Evolutionary conservation across 2,888 invertebrate species (phyloP).

Genomic region (Mimachlamys varia): DNA sequence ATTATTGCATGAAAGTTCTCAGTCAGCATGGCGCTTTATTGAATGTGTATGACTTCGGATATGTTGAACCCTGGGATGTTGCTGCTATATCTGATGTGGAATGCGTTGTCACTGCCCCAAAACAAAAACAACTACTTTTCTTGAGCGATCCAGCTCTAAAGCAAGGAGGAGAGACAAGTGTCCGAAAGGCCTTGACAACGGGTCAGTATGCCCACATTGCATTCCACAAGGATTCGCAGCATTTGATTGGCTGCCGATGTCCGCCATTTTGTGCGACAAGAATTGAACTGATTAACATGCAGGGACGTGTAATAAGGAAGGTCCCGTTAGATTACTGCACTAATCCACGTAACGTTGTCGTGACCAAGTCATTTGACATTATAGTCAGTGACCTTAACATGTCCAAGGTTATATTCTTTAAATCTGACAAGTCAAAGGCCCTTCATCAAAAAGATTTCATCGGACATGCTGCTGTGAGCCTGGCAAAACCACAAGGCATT

Average conservation of each 20-base stretch:
- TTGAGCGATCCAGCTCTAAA: not conserved
- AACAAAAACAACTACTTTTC: not conserved
- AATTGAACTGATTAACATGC: not conserved
- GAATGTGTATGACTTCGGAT: not conserved
- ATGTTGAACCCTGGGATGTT: not conserved
- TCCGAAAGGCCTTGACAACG: not conserved
- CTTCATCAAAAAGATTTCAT: not conserved
- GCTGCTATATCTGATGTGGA: constrained; percentile 1
- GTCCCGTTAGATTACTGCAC: not conserved
- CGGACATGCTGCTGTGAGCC: not conserved
- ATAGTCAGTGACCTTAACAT: not conserved
- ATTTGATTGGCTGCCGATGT: not conserved
- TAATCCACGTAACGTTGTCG: not conserved
- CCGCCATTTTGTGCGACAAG: not conserved
- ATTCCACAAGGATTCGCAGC: not conserved
- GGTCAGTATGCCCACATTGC: constrained; percentile 1
- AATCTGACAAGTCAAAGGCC: not conserved
- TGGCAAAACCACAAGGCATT: not conserved
- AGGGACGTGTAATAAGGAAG: not conserved
- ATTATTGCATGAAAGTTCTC: constrained; percentile 26
- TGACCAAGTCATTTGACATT: not conserved
- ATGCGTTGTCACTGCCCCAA: constrained; percentile 3
- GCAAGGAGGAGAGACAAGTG: not conserved
- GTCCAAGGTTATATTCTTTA: not conserved
- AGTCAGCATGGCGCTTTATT: not conserved